These are phyloP conservation scores for Myotis myotis DNA, from an alignment of 2,797 vertebrate genomes.

Conservation along the genomic window DNA sequence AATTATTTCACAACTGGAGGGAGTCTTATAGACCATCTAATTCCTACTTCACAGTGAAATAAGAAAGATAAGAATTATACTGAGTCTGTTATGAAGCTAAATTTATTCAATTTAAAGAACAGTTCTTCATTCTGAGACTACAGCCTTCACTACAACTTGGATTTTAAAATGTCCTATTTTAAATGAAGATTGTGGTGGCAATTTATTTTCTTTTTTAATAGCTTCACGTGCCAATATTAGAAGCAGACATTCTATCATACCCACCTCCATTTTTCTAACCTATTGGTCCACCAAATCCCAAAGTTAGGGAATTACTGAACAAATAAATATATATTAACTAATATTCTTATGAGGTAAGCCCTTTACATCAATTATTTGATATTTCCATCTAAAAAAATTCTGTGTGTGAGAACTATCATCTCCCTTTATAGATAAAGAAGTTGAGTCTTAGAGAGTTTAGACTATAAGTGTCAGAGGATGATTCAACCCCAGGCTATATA, in stretches of 20 bases:
- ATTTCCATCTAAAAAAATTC: background rate
- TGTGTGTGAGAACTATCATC: background rate
- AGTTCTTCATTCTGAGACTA: background rate
- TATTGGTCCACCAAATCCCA: background rate
- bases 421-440: background rate
- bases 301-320: background rate
- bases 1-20: background rate
- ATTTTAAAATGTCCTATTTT: conserved; percentile 28
- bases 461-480: background rate
- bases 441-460: background rate
- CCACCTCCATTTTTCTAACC: background rate
- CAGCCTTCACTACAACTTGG: background rate
- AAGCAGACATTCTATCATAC: background rate
- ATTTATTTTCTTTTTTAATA: background rate
- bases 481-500: background rate
- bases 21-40: background rate
- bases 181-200: background rate
- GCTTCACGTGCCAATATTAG: background rate
- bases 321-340: background rate
- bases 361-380: background rate
- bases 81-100: conserved; percentile 12
- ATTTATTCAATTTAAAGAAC: conserved; percentile 19
- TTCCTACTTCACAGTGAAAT: background rate
- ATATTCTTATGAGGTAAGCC: background rate
- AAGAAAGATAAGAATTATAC: conserved; percentile 16